Evolutionary conservation across 1,140 invertebrate genomes (phyloP).

Genomic region (Drosophila sp.): DNA sequence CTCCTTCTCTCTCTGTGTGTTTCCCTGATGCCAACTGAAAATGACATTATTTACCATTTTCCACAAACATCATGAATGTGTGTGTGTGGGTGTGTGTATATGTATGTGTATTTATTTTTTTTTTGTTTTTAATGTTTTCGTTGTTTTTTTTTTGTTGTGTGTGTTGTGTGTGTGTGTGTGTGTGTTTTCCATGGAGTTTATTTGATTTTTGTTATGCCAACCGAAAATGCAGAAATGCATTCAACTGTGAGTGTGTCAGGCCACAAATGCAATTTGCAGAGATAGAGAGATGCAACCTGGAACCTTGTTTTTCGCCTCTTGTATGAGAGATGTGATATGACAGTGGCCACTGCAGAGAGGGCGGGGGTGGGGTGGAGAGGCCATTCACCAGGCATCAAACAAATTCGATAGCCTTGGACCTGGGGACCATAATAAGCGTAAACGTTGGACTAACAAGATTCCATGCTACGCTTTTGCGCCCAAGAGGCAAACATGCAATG

Average conservation of each 20-base stretch:
- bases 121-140: slow-evolving; percentile 1
- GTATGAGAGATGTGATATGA: slow-evolving; percentile 38
- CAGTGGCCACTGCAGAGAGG: not conserved
- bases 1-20: not conserved
- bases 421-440: slow-evolving; percentile 76
- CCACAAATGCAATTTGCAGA: slow-evolving; percentile 72
- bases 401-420: slow-evolving; percentile 76
- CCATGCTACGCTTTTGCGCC: slow-evolving; percentile 76
- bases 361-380: not conserved
- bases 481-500: slow-evolving; percentile 77
- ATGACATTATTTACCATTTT: slow-evolving; percentile 18
- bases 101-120: not conserved
- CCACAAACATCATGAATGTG: not conserved
- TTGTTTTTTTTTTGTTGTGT: not conserved
- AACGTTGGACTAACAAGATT: slow-evolving; percentile 81
- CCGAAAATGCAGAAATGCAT: slow-evolving; percentile 56
- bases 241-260: slow-evolving; percentile 77
- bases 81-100: not conserved
- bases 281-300: slow-evolving; percentile 35
- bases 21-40: slow-evolving; percentile 12
- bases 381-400: slow-evolving; percentile 61
- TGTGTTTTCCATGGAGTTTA: slow-evolving; percentile 40
- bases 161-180: not conserved
- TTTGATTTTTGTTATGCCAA: slow-evolving; percentile 60
- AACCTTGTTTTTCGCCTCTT: slow-evolving; percentile 42